A percentile compares a stretch with the other conserved stretches of the same genome.
These are phyloP conservation scores for Globicephala melas DNA, from an alignment of 2,113 vertebrate species.

Conservation along the genomic window DNA sequence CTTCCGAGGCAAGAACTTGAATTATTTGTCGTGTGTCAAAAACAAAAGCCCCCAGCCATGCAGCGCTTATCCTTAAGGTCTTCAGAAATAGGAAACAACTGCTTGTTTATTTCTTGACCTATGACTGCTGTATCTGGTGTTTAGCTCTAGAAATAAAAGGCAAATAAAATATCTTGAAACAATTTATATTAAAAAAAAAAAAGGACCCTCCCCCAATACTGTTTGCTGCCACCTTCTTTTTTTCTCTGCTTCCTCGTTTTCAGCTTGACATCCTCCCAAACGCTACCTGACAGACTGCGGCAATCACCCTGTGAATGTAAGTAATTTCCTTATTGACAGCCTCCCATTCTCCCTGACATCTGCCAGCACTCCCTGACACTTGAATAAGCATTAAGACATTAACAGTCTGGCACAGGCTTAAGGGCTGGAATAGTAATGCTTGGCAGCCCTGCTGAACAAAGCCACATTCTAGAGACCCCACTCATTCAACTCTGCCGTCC, in stretches of 20 bases:
- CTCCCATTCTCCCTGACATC: slow-evolving; percentile 82
- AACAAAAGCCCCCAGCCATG: background rate
- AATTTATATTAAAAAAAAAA: background rate
- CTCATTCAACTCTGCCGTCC: slow-evolving; percentile 11
- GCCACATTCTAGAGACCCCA: slow-evolving; percentile 17
- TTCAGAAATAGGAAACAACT: background rate
- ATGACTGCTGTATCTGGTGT: background rate
- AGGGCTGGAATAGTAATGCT: slow-evolving; percentile 74
- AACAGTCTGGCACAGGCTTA: slow-evolving; percentile 79
- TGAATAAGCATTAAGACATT: slow-evolving; percentile 86
- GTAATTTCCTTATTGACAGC: slow-evolving; percentile 82
- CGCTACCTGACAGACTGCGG: slow-evolving; percentile 78
- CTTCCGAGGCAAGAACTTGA: background rate
- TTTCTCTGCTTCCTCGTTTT: slow-evolving; percentile 43
- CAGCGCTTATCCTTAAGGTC: background rate
- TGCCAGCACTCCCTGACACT: slow-evolving; percentile 80
- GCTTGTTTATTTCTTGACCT: slow-evolving; percentile 57
- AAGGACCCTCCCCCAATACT: slow-evolving; percentile 21
- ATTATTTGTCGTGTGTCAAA: background rate
- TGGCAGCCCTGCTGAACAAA: slow-evolving; percentile 46
- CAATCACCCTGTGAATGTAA: slow-evolving; percentile 78
- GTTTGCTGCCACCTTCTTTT: slow-evolving; percentile 30
- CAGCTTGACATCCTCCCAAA: slow-evolving; percentile 71
- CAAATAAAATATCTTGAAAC: slow-evolving; percentile 47
- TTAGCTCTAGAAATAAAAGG: slow-evolving; percentile 20